These are phyloP conservation scores for Aplocera efformata DNA, from an alignment of 2,888 invertebrate species.

Conservation along the genomic window DNA sequence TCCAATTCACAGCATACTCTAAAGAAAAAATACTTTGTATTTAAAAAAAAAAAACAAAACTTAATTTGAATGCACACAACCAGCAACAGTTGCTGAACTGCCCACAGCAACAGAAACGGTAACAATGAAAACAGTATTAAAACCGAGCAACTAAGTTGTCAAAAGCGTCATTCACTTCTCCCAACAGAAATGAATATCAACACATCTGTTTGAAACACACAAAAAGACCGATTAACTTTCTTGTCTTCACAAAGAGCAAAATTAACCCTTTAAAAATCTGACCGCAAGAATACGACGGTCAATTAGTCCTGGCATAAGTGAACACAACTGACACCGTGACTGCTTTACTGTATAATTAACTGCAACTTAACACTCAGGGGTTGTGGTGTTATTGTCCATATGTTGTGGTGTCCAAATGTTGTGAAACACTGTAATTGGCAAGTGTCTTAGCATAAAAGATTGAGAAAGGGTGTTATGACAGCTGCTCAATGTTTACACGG, in stretches of 20 bases:
- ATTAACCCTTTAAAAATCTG: constrained; percentile 51
- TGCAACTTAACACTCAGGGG: constrained; percentile 63
- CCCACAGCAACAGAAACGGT: constrained; percentile 5
- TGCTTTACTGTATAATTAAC: constrained; percentile 60
- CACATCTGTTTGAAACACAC: constrained; percentile 23
- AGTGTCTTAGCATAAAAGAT: constrained; percentile 26
- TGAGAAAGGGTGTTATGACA: constrained; percentile 34
- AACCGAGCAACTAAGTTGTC: neutral
- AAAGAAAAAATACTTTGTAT: no score
- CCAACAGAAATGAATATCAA: constrained; percentile 6
- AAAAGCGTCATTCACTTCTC: constrained; percentile 2
- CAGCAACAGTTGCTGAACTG: constrained; percentile 3
- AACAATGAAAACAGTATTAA: constrained; percentile 17
- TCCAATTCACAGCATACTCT: no score
- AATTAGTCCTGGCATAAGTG: constrained; percentile 59
- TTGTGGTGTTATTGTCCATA: constrained; percentile 63
- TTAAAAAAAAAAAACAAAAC: no score
- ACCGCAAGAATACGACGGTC: constrained; percentile 44
- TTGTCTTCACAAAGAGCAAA: constrained; percentile 43
- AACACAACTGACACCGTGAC: constrained; percentile 78
- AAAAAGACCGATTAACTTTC: constrained; percentile 36
- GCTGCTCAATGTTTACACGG: constrained; percentile 25
- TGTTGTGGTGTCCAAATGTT: constrained; percentile 48
- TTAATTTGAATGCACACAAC: no score
- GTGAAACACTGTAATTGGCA: constrained; percentile 29